Evolutionary conservation across 2,888 invertebrate genomes (phyloP).

Genomic region (Silvanus unidentatus): DNA sequence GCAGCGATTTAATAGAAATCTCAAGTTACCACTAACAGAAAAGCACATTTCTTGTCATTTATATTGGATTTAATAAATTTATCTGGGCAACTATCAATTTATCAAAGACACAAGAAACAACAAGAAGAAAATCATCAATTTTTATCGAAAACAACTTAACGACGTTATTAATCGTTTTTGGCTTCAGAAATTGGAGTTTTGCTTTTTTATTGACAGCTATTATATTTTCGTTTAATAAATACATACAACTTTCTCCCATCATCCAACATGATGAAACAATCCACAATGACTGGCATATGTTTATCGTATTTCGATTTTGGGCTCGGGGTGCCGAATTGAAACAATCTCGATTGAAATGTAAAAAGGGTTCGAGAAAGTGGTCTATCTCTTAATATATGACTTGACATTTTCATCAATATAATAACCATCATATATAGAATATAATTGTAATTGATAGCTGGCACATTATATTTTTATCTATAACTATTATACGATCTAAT

Average conservation of each 20-base stretch:
- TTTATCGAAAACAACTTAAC: constrained; percentile 19
- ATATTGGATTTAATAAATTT: constrained; percentile 11
- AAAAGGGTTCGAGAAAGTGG: too few species aligned
- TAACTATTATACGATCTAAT: too few species aligned
- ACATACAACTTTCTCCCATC: constrained; percentile 8
- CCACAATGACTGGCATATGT: constrained; percentile 21
- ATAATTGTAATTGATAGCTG: too few species aligned
- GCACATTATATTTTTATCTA: too few species aligned
- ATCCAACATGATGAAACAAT: constrained; percentile 11
- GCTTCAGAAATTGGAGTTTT: constrained; percentile 10
- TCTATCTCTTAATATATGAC: too few species aligned
- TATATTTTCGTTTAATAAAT: constrained; percentile 1
- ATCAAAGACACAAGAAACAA: constrained; percentile 5
- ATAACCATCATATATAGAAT: too few species aligned
- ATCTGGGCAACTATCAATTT: constrained; percentile 11
- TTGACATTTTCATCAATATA: too few species aligned
- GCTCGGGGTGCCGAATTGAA: constrained; percentile 15
- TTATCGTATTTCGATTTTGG: constrained; percentile 16
- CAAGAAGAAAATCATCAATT: constrained; percentile 12
- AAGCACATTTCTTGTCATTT: constrained; percentile 10
- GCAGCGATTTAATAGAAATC: too few species aligned
- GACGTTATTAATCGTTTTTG: constrained; percentile 12
- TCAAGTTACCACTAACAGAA: too few species aligned
- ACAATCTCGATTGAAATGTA: constrained; percentile 8
- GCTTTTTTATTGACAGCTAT: constrained; percentile 17